Evolutionary conservation across 2,113 vertebrate genomes (phyloP), one percentile per base, ranked within the genome.

Genomic region (Strigops habroptila): DNA sequence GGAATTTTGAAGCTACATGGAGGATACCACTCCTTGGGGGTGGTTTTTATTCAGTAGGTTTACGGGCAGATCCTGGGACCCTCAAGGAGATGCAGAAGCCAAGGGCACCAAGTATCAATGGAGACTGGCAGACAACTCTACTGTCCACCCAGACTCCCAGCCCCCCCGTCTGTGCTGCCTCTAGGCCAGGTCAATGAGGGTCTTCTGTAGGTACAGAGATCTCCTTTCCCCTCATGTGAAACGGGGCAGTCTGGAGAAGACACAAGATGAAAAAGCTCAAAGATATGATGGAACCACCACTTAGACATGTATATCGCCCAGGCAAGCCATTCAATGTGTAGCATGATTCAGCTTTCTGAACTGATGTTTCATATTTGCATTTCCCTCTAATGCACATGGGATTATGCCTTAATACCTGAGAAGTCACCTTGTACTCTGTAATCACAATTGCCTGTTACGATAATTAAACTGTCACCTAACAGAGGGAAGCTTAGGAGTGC

Each of bases 401-500:
- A 96, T 91, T 93, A 93, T 51, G 59, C 78, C 75, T 75, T 55
- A 35, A 76, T 65, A 91, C 73, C 82, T 94, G 92, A 82, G 76
- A 94, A 91, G 44, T 52, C 73, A 93, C 69, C 65, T 59, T 86
- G 80, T 19, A 39, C 37, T 81, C 28, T 0, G 4, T 75, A 88
- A 86, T 93, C 69, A 78, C 80, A 76, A 37, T 52, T 57, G 44
- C 48, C 41, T 7, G 7, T 88, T 91, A 82, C 62, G 53, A 91
- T 93, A 93, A 97, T 93, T 95, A 96, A 93, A 88, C 55, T 93
- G 65, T 78, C 86, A 95, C 49, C 41, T 84, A 84, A 76, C 2
- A 10, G 64, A 52, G 33, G 10, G 64, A 84, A 86, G 65, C 73
- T 79, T 79, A 52, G 5, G 28, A 94, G 57, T 24, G 18, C 73